These are phyloP conservation scores for Sialis lutaria DNA, from an alignment of 2,888 invertebrate species.

Conservation along the genomic window DNA sequence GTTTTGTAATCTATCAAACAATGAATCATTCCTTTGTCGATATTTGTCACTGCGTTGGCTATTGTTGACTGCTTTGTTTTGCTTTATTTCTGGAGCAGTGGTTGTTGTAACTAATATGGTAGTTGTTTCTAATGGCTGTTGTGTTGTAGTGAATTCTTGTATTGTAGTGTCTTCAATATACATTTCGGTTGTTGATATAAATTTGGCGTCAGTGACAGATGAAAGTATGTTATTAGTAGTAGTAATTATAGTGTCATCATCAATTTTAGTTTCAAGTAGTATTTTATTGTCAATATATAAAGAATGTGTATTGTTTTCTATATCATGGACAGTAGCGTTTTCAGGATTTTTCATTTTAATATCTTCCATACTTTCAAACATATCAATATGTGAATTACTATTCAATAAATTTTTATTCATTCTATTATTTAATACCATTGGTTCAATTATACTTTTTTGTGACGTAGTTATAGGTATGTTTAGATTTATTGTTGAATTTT, in stretches of 20 bases:
- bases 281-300: slow-evolving; percentile 5
- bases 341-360: not conserved
- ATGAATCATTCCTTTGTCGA: no score
- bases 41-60: no score
- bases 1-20: no score
- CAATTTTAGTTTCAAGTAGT: not conserved
- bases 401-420: not conserved
- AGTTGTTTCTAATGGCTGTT: not conserved
- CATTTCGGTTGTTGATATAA: not conserved
- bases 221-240: no score
- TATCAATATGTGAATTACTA: not conserved
- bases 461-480: no score
- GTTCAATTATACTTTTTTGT: not conserved
- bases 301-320: slow-evolving; percentile 5
- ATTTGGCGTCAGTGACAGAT: not conserved
- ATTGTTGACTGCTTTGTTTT: not conserved
- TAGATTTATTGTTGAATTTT: no score
- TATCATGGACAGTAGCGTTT: slow-evolving; percentile 1
- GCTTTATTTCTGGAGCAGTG: slow-evolving; percentile 1
- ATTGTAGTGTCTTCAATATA: not conserved
- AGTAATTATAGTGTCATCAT: not conserved
- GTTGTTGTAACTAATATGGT: slow-evolving; percentile 5
- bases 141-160: not conserved
- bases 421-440: not conserved
- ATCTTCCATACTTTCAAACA: not conserved